Base-by-base conservation (phyloP, 2,797 vertebrate genomes). In the Mormyrus hasselquistii region DNA sequence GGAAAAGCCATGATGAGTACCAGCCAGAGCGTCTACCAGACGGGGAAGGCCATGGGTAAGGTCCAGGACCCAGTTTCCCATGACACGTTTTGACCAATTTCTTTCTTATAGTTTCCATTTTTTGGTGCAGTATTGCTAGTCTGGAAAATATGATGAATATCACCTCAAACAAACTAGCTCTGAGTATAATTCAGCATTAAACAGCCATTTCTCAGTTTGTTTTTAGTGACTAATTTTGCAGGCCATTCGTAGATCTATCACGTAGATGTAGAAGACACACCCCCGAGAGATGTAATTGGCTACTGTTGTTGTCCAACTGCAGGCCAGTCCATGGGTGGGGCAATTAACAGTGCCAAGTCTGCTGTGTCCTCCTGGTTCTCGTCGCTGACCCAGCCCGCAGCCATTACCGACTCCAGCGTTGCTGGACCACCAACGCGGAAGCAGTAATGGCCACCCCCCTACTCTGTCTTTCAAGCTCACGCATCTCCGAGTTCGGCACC, bases 281-380 rank as follows among this genome's bases (percentile, higher is more conserved):
- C 73, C 73, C 82, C 14, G 47, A 29, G n/a, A 22, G 41, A 84
- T 84, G 82, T 22, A 12, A 52, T 49, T 49, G 47, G 47, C n/a
- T 49, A n/a, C n/a, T 25, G 47, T n/a, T 50, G 86, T 22, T 57
- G 10, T 44, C 79, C 73, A 88, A n/a, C 62, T 89, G 22, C 94
- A 99, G 98, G 98, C 93, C 98, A 99, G 88, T 99, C 98, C 0
- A 98, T 99, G 44, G 98, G 98, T 88, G 98, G 98, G 91, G 98
- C 97, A 0, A 93, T 99, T 91, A 98, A 97, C 88, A 99, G 96
- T 88, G 98, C 98, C 0, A 99, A 97, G 94, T 97, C 97, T 0
- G 98, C 97, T 44, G 97, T 99, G 98, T 98, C 98, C 0, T 98
- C 98, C 0, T 99, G 98, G 98, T 97, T 99, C 90, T 98, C 98